phyloP scores from a whole-genome alignment of 1,140 invertebrate genomes.

The Lucilia cuprina region DNA sequence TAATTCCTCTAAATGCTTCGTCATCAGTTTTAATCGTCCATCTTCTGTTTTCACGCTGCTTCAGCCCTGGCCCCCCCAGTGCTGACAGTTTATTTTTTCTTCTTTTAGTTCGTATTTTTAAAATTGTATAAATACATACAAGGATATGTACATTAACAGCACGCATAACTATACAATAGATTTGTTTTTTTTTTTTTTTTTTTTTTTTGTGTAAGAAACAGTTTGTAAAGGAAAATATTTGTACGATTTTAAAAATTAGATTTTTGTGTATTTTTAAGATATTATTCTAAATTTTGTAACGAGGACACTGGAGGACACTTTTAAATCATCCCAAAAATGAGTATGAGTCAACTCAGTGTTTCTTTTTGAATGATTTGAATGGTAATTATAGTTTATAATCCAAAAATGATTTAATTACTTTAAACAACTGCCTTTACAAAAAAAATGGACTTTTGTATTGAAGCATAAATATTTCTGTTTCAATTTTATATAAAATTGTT shows the following conservation, averaged over 20 bases:
- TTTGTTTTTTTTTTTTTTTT: too few species aligned
- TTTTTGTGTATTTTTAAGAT: too few species aligned
- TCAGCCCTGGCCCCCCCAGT: background rate
- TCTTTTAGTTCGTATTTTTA: background rate
- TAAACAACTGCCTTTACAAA: background rate
- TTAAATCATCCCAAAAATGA: too few species aligned
- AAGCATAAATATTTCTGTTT: constrained; percentile 8
- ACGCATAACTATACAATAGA: background rate
- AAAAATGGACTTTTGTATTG: background rate
- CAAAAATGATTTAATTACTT: background rate
- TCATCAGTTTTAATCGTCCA: constrained; percentile 23
- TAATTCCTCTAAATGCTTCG: constrained; percentile 23
- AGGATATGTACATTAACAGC: background rate
- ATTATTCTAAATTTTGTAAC: too few species aligned
- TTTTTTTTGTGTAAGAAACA: background rate
- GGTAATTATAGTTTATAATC: background rate
- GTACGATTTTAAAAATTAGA: too few species aligned
- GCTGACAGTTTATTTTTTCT: background rate
- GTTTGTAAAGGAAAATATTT: background rate
- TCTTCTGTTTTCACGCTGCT: background rate
- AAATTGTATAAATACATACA: background rate
- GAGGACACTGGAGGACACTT: too few species aligned
- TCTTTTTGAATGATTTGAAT: too few species aligned
- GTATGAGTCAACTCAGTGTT: too few species aligned
- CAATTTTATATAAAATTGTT: background rate